These are phyloP conservation scores for Myotis brandtii DNA, from an alignment of 2,113 vertebrate species.

Conservation along the genomic window DNA sequence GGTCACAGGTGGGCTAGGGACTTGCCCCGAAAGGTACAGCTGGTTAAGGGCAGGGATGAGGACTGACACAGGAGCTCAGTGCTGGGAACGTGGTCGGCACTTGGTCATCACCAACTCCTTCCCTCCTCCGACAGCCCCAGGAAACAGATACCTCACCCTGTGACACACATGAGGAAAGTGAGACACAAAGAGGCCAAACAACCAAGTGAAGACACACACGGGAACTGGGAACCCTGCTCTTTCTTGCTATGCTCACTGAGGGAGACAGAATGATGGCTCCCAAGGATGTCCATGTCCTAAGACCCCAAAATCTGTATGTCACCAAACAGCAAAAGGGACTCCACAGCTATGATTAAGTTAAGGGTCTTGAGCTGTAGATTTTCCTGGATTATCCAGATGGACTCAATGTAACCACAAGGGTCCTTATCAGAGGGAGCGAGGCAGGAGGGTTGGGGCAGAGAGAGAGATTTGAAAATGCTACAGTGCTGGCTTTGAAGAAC, in stretches of 20 bases:
- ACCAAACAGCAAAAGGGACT: not conserved
- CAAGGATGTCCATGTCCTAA: accelerated
- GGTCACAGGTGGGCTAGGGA: not conserved
- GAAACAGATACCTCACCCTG: accelerated
- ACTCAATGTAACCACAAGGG: not conserved
- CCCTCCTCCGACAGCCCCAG: not conserved
- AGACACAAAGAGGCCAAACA: not conserved
- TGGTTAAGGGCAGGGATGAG: not conserved
- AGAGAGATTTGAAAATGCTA: accelerated
- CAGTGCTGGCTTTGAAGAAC: not conserved
- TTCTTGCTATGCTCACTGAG: accelerated
- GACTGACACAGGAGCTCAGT: accelerated
- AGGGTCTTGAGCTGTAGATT: not conserved
- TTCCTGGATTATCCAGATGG: not conserved
- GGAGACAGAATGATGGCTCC: not conserved
- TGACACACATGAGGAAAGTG: not conserved
- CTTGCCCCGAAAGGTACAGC: not conserved
- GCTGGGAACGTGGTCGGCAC: accelerated
- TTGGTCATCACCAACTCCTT: too few species aligned
- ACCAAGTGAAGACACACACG: accelerated
- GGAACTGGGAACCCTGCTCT: accelerated
- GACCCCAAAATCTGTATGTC: not conserved
- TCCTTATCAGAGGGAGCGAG: not conserved
- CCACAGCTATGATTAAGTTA: too few species aligned
- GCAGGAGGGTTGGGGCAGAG: not conserved